Conservation (phyloP, 2,888 invertebrate species). For the Andrena chrysosceles region DNA sequence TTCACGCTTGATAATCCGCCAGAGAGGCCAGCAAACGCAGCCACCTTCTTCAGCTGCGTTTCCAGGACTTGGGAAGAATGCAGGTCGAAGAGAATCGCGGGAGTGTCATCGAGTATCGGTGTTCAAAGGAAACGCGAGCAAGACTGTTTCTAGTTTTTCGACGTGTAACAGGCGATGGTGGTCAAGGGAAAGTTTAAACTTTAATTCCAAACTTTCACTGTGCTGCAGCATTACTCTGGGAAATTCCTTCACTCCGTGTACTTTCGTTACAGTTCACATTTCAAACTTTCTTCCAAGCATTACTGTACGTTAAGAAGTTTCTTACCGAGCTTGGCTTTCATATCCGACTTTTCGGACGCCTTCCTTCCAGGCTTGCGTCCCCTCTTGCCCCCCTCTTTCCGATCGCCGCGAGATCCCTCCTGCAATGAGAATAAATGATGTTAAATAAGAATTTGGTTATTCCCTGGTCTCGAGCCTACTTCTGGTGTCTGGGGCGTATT, state of each 20-base stretch:
- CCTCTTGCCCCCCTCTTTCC: constrained; percentile 94
- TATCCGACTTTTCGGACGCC: constrained; percentile 95
- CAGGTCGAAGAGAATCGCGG: too few species aligned
- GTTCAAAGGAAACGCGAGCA: too few species aligned
- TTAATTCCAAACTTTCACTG: too few species aligned
- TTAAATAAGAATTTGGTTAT: background rate
- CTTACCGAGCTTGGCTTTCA: constrained; percentile 96
- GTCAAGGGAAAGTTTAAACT: too few species aligned
- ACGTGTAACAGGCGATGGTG: too few species aligned
- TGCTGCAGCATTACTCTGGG: too few species aligned
- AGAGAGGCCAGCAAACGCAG: background rate
- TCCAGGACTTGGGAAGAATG: too few species aligned
- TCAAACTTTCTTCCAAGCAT: background rate
- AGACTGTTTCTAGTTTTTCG: too few species aligned
- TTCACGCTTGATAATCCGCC: constrained; percentile 22
- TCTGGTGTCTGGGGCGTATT: background rate
- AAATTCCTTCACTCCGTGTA: background rate
- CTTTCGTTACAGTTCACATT: background rate
- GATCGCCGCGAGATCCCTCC: constrained; percentile 87
- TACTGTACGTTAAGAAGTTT: constrained; percentile 1
- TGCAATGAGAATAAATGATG: constrained; percentile 75
- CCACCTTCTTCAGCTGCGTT: constrained; percentile 2
- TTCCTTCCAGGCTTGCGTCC: constrained; percentile 96
- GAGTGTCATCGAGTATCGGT: too few species aligned
- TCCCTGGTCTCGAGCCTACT: background rate